These are phyloP conservation scores for Drosophila santomea DNA, from an alignment of 1,140 invertebrate species.

Conservation along the genomic window DNA sequence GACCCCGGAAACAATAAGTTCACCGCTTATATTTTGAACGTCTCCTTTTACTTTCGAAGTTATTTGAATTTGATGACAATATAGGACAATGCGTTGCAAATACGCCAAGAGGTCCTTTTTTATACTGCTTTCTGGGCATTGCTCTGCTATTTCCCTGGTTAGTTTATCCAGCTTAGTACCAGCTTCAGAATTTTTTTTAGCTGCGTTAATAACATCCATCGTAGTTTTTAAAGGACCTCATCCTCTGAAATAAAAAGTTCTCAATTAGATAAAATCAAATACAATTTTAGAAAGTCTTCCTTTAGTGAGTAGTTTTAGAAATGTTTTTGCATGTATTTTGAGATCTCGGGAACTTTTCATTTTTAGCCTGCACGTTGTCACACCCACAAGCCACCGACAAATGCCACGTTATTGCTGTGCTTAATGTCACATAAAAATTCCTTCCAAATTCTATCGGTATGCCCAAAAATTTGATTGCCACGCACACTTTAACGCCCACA, in stretches of 20 bases:
- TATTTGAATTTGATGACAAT: slow-evolving; percentile 99
- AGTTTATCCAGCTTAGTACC: slow-evolving; percentile 98
- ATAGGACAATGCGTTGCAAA: slow-evolving; percentile 97
- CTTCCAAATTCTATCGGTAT: too few relatives aligned
- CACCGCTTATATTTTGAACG: slow-evolving; percentile 99
- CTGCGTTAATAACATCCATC: slow-evolving; percentile 99
- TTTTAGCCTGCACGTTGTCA: too few relatives aligned
- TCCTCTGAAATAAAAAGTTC: slow-evolving; percentile 87
- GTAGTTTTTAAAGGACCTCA: slow-evolving; percentile 99
- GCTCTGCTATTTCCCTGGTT: slow-evolving; percentile 97
- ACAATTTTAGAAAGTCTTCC: too few relatives aligned
- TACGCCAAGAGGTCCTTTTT: slow-evolving; percentile 99
- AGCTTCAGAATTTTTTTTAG: slow-evolving; percentile 99
- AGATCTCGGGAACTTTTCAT: too few relatives aligned
- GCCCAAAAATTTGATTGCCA: too few relatives aligned
- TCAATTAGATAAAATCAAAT: too few relatives aligned
- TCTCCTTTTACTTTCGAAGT: slow-evolving; percentile 99
- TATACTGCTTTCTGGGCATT: slow-evolving; percentile 98
- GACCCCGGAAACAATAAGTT: slow-evolving; percentile 98
- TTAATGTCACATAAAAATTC: too few relatives aligned
- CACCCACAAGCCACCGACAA: too few relatives aligned
- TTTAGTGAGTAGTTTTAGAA: too few relatives aligned
- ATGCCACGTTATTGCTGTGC: too few relatives aligned
- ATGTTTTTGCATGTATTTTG: too few relatives aligned
- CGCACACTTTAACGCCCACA: too few relatives aligned